Percentiles rank a stretch among this genome's conserved stretches.
Evolutionary conservation across 2,113 vertebrate genomes (phyloP).

Genomic region (Proteles cristata): DNA sequence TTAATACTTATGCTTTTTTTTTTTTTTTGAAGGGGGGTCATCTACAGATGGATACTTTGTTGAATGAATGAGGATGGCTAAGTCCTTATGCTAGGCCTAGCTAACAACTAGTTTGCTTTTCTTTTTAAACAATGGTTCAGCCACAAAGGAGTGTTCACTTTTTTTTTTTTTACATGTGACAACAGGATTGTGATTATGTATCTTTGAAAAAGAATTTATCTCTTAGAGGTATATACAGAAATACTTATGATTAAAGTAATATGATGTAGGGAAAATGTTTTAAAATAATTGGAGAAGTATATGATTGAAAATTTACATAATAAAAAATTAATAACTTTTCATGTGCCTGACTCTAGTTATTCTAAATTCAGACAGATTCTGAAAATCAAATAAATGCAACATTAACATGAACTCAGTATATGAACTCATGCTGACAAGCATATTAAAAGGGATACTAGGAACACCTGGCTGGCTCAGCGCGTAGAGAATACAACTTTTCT

Average conservation of each 20-base stretch:
- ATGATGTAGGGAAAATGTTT: not conserved
- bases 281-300: not conserved
- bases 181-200: not conserved
- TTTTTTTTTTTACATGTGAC: constrained; percentile 3
- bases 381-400: not conserved
- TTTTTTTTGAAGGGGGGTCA: not conserved
- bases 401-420: not conserved
- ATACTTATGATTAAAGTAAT: not conserved
- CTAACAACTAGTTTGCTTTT: not conserved
- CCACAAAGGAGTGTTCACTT: not conserved
- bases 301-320: constrained; percentile 24
- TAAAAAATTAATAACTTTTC: not conserved
- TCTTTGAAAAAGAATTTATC: constrained; percentile 12
- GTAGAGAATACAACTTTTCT: not conserved
- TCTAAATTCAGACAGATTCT: not conserved
- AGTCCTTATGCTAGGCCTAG: not conserved
- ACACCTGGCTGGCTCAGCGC: not conserved
- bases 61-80: not conserved
- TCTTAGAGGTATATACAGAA: not conserved
- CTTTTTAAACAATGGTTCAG: constrained; percentile 21
- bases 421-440: not conserved
- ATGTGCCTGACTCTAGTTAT: not conserved
- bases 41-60: not conserved
- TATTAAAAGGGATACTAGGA: not conserved
- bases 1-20: not conserved